These are phyloP conservation scores for Bradynema listronoti DNA, from an alignment of 1,140 invertebrate species.

Conservation along the genomic window DNA sequence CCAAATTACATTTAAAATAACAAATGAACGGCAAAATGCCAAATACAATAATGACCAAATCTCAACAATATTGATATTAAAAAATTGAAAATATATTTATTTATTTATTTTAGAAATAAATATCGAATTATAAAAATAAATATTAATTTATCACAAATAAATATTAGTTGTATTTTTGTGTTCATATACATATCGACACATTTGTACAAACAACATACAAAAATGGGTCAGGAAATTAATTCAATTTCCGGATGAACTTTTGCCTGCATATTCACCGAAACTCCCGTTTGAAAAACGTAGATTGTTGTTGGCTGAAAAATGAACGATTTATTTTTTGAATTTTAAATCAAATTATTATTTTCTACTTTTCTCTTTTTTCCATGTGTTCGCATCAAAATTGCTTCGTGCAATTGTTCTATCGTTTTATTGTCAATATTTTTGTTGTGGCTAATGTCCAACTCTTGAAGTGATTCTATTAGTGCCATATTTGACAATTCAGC, in stretches of 20 bases:
- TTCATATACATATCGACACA: too few species aligned
- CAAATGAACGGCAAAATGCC: too few species aligned
- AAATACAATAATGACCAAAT: too few species aligned
- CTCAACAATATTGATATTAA: too few species aligned
- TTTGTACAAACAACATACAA: too few species aligned
- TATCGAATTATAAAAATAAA: too few species aligned
- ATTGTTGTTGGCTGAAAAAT: constrained; percentile 17
- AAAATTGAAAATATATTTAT: too few species aligned
- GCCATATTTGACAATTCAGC: not conserved
- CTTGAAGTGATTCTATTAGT: not conserved
- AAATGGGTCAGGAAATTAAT: constrained; percentile 1
- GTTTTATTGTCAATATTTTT: constrained; percentile 24
- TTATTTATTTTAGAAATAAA: too few species aligned
- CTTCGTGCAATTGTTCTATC: constrained; percentile 14
- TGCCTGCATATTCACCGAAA: constrained; percentile 5
- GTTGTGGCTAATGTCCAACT: constrained; percentile 26
- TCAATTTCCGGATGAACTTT: constrained; percentile 1
- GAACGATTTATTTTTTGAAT: constrained; percentile 12
- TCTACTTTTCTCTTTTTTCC: constrained; percentile 8
- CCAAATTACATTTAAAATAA: too few species aligned
- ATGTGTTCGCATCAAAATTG: not conserved
- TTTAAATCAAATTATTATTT: not conserved
- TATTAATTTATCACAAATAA: too few species aligned
- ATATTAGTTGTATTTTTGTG: too few species aligned
- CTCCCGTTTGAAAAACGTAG: constrained; percentile 31